Evolutionary conservation across 2,797 vertebrate genomes (phyloP).

Genomic region (Pelochelys cantorii): DNA sequence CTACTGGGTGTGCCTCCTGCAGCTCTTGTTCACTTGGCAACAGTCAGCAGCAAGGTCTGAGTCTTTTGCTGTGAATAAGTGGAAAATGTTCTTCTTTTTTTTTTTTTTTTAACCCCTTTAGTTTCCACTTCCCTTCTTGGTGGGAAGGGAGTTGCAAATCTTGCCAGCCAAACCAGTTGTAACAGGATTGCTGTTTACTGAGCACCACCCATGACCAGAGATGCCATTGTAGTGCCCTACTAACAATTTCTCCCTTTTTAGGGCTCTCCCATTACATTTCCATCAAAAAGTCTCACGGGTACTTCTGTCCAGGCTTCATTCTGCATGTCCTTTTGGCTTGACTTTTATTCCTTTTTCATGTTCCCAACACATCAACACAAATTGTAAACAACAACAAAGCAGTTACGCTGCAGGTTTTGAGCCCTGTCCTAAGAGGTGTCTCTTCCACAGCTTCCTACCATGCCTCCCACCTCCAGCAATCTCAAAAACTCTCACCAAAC

Average conservation of each 20-base stretch:
- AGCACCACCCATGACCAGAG: neutral
- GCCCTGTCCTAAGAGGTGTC: neutral
- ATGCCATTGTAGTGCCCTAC: neutral
- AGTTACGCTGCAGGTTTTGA: neutral
- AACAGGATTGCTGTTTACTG: neutral
- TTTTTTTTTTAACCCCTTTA: no score
- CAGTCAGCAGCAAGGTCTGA: neutral
- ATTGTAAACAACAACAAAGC: neutral
- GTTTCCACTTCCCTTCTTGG: no score
- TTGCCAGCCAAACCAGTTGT: neutral
- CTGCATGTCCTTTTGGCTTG: neutral
- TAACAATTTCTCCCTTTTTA: neutral
- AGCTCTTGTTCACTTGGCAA: neutral
- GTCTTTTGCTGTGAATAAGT: neutral
- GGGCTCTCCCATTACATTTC: neutral
- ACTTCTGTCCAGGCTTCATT: neutral
- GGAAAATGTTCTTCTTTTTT: neutral
- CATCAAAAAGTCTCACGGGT: neutral
- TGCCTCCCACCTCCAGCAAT: neutral
- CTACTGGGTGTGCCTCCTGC: neutral
- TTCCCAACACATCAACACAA: neutral
- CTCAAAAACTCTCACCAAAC: neutral
- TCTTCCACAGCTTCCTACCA: neutral
- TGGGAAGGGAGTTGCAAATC: no score
- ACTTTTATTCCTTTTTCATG: neutral